Percentiles rank a stretch among this genome's conserved stretches.
phyloP scores from a whole-genome alignment of 1,140 invertebrate genomes.

The Andrena cerasifolii region DNA sequence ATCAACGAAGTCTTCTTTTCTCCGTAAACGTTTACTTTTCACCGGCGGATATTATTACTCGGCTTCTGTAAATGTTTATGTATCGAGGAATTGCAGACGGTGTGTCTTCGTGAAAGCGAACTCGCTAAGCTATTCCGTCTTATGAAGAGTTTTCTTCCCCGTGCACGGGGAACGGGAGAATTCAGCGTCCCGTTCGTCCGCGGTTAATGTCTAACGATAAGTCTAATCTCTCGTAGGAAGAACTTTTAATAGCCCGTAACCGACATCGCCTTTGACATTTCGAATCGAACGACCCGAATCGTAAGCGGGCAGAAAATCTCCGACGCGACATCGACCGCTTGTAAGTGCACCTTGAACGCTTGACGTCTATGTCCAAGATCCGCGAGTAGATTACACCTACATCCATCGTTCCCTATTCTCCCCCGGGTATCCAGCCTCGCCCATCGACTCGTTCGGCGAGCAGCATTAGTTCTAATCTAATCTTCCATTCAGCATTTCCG shows the following conservation, averaged over 20 bases:
- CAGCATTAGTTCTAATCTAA: conserved; percentile 68
- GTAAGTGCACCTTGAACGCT: not conserved
- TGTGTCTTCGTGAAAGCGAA: conserved; percentile 22
- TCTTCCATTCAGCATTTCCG: conserved; percentile 68
- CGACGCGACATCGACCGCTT: not conserved
- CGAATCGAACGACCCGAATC: too few relatives aligned
- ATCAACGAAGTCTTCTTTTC: conserved; percentile 58
- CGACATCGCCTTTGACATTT: too few relatives aligned
- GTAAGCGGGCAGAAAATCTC: not conserved
- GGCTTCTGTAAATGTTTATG: conserved; percentile 57
- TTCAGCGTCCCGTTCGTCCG: not conserved
- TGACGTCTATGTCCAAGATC: not conserved
- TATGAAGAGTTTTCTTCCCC: not conserved
- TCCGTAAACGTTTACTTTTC: conserved; percentile 65
- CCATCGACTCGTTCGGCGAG: conserved; percentile 25
- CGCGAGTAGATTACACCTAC: not conserved
- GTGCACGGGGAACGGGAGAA: not conserved
- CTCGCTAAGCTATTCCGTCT: conserved; percentile 8
- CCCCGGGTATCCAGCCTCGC: not conserved
- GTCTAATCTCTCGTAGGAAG: not conserved
- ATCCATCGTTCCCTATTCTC: not conserved
- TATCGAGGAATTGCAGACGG: conserved; percentile 59
- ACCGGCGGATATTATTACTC: conserved; percentile 61
- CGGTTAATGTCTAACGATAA: not conserved
- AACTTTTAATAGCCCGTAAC: not conserved